These are phyloP conservation scores for Sciurus niger DNA, from an alignment of 2,113 vertebrate genomes.

Conservation along the genomic window DNA sequence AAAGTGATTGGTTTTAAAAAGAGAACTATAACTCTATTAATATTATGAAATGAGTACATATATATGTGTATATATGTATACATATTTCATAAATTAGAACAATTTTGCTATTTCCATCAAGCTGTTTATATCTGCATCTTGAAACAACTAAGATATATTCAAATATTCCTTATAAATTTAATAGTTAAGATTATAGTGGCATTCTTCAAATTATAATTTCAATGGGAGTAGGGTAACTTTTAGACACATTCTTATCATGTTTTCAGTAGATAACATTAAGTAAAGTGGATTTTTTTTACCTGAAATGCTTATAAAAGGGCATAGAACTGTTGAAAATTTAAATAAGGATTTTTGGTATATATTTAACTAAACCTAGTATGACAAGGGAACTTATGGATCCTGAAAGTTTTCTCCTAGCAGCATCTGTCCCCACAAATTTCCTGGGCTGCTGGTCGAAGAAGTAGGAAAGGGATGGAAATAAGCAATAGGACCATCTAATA, in stretches of 20 bases:
- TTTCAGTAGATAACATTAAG: conserved; percentile 61
- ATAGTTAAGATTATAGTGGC: conserved; percentile 1
- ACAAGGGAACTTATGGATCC: not conserved
- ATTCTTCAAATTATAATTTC: conserved; percentile 50
- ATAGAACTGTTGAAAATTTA: conserved; percentile 76
- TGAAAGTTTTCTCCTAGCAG: not conserved
- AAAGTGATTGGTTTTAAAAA: conserved; percentile 8
- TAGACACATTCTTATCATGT: not conserved
- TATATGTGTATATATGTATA: not conserved
- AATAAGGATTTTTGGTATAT: conserved; percentile 60
- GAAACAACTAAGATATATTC: not conserved
- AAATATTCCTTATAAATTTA: conserved; percentile 11
- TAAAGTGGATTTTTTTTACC: conserved; percentile 58
- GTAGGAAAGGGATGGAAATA: not conserved
- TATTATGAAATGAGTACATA: not conserved
- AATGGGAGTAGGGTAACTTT: conserved; percentile 39
- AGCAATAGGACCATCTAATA: not conserved
- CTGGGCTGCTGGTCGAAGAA: not conserved
- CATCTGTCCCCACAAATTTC: not conserved
- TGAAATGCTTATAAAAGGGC: conserved; percentile 64
- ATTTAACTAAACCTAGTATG: conserved; percentile 64
- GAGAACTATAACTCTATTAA: not conserved
- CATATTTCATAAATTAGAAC: not conserved
- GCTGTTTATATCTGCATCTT: not conserved
- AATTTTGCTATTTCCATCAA: not conserved